Percentiles rank a stretch among this genome's conserved stretches.
These are phyloP conservation scores for Cranoglanis bouderius DNA, from an alignment of 2,113 vertebrate species.

Conservation along the genomic window DNA sequence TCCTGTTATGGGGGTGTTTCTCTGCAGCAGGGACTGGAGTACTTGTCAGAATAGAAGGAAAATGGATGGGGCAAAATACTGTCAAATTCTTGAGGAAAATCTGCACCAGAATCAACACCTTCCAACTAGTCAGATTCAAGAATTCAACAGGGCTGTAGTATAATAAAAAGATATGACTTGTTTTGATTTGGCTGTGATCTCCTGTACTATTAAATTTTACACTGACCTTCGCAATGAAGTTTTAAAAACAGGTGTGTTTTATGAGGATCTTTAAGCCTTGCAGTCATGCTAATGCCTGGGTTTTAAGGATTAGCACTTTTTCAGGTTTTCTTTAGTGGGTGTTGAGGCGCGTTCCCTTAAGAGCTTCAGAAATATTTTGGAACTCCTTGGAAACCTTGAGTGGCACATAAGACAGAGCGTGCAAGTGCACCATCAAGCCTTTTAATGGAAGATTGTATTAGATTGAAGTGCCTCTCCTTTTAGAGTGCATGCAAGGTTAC, in stretches of 20 bases:
- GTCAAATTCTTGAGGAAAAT: too few relatives aligned
- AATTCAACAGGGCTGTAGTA: background rate
- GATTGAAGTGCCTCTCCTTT: conserved; percentile 23
- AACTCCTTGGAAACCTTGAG: conserved; percentile 49
- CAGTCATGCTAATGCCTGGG: background rate
- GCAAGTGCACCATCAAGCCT: conserved; percentile 30
- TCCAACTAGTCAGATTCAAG: background rate
- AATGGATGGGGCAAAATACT: too few relatives aligned
- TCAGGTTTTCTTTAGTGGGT: background rate
- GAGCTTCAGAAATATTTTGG: conserved; percentile 51
- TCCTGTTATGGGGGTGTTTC: too few relatives aligned
- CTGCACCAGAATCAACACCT: background rate
- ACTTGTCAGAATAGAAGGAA: too few relatives aligned
- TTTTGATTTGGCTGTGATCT: background rate
- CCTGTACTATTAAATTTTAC: background rate
- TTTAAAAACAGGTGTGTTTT: background rate
- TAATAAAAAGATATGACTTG: background rate
- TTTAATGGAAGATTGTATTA: conserved; percentile 38
- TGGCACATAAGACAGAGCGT: conserved; percentile 19
- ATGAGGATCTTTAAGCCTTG: conserved; percentile 8
- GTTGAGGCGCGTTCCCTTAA: conserved; percentile 34
- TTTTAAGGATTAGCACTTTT: background rate
- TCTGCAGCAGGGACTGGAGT: too few relatives aligned
- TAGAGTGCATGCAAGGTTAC: conserved; percentile 20
- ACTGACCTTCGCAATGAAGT: background rate